These are phyloP conservation scores for Siderastrea radians DNA, from an alignment of 92 coral and sea anemone genomes.

Conservation along the genomic window DNA sequence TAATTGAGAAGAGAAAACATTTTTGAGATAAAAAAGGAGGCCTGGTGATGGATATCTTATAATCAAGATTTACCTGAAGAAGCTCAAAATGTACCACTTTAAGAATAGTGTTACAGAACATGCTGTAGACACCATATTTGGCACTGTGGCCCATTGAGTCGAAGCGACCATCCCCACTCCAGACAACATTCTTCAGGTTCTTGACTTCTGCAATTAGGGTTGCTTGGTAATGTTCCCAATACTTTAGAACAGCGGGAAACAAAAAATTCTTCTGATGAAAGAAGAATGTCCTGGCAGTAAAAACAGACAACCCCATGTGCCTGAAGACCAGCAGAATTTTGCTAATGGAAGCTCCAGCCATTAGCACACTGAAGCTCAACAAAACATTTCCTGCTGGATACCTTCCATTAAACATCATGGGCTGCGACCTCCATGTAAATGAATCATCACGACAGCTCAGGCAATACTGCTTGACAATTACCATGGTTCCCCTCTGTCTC, in stretches of 20 bases:
- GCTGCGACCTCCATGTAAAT: constrained; percentile 34
- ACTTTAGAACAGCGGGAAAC: constrained; percentile 53
- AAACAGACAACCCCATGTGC: constrained; percentile 4
- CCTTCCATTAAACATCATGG: too few species aligned
- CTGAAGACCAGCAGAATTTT: constrained; percentile 27
- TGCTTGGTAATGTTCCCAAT: constrained; percentile 58
- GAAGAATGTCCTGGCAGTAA: constrained; percentile 50
- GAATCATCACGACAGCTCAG: constrained; percentile 17
- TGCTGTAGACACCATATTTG: too few species aligned
- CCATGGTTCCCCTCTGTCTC: constrained; percentile 49
- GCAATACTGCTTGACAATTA: constrained; percentile 33
- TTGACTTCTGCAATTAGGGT: constrained; percentile 36
- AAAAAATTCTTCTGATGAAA: constrained; percentile 55
- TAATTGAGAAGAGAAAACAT: too few species aligned
- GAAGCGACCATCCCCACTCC: constrained; percentile 29
- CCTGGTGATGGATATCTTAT: too few species aligned
- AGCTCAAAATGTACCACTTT: too few species aligned
- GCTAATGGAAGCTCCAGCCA: too few species aligned
- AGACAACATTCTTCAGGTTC: constrained; percentile 20
- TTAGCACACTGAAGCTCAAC: too few species aligned
- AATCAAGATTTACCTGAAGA: too few species aligned
- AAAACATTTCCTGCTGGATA: too few species aligned
- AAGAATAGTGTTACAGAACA: too few species aligned
- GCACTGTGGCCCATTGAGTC: too few species aligned
- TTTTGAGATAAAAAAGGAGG: too few species aligned